phyloP scores from a whole-genome alignment of 2,113 vertebrate species.

The Pantherophis guttatus region DNA sequence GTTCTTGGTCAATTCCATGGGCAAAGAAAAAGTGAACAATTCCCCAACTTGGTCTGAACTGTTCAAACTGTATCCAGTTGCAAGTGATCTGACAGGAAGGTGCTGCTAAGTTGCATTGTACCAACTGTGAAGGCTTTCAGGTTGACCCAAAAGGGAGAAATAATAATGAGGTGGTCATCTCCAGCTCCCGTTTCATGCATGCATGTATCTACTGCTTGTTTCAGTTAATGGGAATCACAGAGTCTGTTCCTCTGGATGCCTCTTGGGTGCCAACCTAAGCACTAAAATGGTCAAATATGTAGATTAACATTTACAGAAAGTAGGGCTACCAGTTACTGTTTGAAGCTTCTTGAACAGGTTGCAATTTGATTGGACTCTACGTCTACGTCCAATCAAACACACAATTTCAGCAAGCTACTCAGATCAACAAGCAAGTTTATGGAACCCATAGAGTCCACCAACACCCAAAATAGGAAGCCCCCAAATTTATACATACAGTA shows the following conservation, averaged over 20 bases:
- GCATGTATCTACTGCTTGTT: neutral
- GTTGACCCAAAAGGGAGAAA: neutral
- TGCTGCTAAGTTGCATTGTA: constrained; percentile 14
- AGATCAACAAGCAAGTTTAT: neutral
- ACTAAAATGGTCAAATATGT: neutral
- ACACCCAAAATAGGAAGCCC: neutral
- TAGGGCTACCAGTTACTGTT: neutral
- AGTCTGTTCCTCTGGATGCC: neutral
- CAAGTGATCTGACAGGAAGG: constrained; percentile 6
- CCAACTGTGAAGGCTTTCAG: rapidly evolving
- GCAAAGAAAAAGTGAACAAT: neutral
- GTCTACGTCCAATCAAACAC: neutral
- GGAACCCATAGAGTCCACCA: neutral
- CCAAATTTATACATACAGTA: neutral
- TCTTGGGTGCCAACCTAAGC: neutral
- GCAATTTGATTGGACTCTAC: neutral
- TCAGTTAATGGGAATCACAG: neutral
- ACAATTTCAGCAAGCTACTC: neutral
- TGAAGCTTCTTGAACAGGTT: neutral
- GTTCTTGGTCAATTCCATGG: neutral
- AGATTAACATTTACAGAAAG: neutral
- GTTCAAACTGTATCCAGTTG: neutral
- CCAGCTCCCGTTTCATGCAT: rapidly evolving
- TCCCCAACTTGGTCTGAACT: neutral
- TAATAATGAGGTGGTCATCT: neutral